Evolutionary conservation across 1,140 invertebrate genomes (phyloP), one percentile per base, ranked within the genome.

Genomic region (Rhopalosiphum maidis): DNA sequence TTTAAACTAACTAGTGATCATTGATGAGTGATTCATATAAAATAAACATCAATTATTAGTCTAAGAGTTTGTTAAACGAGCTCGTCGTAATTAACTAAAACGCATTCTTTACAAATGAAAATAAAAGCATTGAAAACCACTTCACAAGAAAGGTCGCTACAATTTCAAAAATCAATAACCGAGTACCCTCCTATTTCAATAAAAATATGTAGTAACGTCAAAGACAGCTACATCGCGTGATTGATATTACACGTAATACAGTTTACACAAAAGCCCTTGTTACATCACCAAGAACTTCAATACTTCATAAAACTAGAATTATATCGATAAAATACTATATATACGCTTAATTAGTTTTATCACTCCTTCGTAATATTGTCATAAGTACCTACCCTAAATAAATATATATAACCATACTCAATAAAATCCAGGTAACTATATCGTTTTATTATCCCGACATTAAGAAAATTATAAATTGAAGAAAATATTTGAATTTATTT

Each of bases 181-280:
- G 35, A 48, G 87, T 46, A 46, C 85, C 43, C 46, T 90, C 88
- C n/a, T 25, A 25, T 91, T 91, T 91, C 23, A 82, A 82, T 23
- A 77, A 77, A 91, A 89, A 82, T 82, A 25, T 54, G 23, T 22
- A 9, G 77, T 85, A 51, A 54, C 46, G 91, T 51, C 91, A 91
- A 90, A 90, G 51, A 37, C 88, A 90, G 88, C 25, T 41, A 55
- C 87, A 37, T 55, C 88, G 91, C 77, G 35, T 92, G 91, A 92
- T 92, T 92, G 77, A 92, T 92, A 92, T 92, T 46, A 85, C 25
- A n/a, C 5, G 22, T 82, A 92, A 92, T 85, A n/a, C 46, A 35
- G 25, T 92, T 92, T 85, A 51, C 21, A 54, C 77, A 48, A 82
- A 90, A 83, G 46, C 23, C 11, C 54, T 18, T 43, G 54, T 55